Base-by-base conservation (phyloP, 1,140 invertebrate genomes). In the Caerostris extrusa region DNA sequence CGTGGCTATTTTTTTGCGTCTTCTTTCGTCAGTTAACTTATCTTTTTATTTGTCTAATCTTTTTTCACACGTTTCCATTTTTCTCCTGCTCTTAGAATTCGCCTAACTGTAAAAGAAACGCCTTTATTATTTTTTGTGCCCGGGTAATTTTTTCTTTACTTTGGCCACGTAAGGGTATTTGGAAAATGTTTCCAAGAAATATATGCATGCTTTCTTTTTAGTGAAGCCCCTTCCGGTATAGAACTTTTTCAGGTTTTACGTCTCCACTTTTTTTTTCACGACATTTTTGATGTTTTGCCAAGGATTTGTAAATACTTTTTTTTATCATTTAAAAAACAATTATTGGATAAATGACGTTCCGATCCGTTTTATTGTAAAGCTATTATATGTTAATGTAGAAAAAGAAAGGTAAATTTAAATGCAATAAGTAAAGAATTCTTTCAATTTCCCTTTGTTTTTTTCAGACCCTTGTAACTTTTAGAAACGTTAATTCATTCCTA, bases 41-140 rank as follows among this genome's bases (percentile, higher is more conserved):
- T 93, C 91, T 87, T 93, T 91, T 93, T 93, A 71, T 93, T 83
- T 90, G 88, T 90, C 88, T 90, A 90, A 90, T 90, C 88, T 91
- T 82, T 82, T n/a, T 82, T 91, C 69, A 91, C 90, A 82, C 90
- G 50, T 91, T 91, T 81, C 56, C 55, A 90, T 34, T 56, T 90
- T 90, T 90, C 56, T 60, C 56, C 56, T 34, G 34, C 53, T 64
- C 61, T 64, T 34, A 34, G 34, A 34, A 34, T 34, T 34, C 34
- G 17, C 17, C 60, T 64, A 64, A 64, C 71, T 77, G 71, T 77
- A 77, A 77, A 77, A 77, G 71, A 77, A 77, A 77, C 71, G 53
- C 71, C 50, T 34, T 77, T 77, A 77, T 77, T 77, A 53, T 34
- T 77, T 77, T 77, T 50, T 53, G 50, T 34, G 10, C 19, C 53